Conservation (phyloP, 2,797 vertebrate genomes). For the Lacerta viridis region DNA sequence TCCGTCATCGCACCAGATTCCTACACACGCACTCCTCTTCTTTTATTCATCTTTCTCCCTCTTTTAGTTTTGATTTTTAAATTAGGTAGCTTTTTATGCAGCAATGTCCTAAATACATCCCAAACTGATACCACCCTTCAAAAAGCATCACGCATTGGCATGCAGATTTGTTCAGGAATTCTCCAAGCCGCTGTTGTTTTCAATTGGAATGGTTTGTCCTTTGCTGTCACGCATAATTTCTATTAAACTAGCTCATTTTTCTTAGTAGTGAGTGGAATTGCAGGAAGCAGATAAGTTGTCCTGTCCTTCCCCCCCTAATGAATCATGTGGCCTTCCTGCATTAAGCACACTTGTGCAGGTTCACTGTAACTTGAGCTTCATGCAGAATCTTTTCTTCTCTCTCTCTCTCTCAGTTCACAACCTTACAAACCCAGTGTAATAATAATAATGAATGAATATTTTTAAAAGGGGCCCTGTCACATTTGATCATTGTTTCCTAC, state of each 20-base stretch:
- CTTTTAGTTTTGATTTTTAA: constrained; percentile 37
- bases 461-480: neutral
- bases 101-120: constrained; percentile 47
- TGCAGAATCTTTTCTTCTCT: constrained; percentile 36
- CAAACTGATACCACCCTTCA: neutral
- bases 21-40: neutral
- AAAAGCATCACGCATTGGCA: neutral
- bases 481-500: constrained; percentile 6
- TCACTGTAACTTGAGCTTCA: constrained; percentile 29
- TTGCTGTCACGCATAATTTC: constrained; percentile 75
- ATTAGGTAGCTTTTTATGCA: constrained; percentile 28
- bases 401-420: accelerated
- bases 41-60: constrained; percentile 19
- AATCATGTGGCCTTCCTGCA: constrained; percentile 51
- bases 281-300: constrained; percentile 64
- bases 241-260: constrained; percentile 73
- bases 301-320: constrained; percentile 53
- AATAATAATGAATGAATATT: neutral
- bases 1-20: neutral
- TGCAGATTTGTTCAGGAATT: constrained; percentile 55
- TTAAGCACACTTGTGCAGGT: neutral
- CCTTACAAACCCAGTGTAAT: constrained; percentile 47
- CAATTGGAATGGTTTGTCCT: constrained; percentile 72
- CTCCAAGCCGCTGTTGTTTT: constrained; percentile 52
- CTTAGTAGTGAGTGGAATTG: constrained; percentile 69